Evolutionary conservation across 2,113 vertebrate genomes (phyloP).

Genomic region (Chaetodon trifascialis): DNA sequence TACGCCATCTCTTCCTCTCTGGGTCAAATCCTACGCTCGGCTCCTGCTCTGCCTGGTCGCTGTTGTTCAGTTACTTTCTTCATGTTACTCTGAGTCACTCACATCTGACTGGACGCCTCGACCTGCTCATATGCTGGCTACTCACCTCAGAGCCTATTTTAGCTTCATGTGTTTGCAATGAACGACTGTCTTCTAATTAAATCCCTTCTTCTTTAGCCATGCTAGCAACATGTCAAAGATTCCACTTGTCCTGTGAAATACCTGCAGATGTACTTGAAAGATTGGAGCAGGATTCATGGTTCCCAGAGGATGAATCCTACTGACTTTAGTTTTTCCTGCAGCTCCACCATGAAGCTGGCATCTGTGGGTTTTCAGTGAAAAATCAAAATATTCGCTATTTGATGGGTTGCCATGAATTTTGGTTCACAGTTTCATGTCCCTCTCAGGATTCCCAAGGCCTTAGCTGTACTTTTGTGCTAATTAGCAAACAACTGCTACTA

Average conservation of each 20-base stretch:
- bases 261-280: too few species aligned
- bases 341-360: background rate
- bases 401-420: background rate
- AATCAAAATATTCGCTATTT: too few species aligned
- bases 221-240: too few species aligned
- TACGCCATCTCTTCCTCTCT: constrained; percentile 1
- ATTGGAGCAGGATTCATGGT: too few species aligned
- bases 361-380: background rate
- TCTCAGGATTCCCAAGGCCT: too few species aligned
- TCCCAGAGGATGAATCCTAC: too few species aligned
- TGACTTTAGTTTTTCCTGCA: background rate
- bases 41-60: background rate
- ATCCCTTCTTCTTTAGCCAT: too few species aligned
- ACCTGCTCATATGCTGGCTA: background rate
- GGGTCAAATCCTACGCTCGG: constrained; percentile 10
- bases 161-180: background rate
- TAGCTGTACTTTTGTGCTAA: too few species aligned
- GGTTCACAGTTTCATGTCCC: background rate
- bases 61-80: background rate
- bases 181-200: too few species aligned
- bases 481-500: too few species aligned
- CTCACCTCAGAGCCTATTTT: background rate
- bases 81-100: constrained; percentile 9
- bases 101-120: background rate
- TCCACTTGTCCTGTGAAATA: too few species aligned